These are phyloP conservation scores for Drosophila neonasuta DNA, from an alignment of 2,888 invertebrate species.

Conservation along the genomic window DNA sequence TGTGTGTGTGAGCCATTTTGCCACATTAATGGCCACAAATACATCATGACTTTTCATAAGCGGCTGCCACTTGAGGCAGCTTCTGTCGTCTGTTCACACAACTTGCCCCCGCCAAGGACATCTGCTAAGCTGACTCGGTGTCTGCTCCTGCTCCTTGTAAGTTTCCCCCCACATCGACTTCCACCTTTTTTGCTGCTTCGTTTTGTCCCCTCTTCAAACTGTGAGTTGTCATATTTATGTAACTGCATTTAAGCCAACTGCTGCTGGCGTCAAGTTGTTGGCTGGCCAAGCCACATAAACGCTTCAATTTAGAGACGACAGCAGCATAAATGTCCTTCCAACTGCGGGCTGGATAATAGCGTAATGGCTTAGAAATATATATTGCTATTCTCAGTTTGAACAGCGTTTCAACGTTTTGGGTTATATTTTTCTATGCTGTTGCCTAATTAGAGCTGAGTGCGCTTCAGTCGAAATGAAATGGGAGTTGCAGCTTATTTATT, in stretches of 20 bases:
- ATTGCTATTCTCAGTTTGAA: slow-evolving; percentile 15
- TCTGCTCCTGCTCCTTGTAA: slow-evolving; percentile 5
- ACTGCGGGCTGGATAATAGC: slow-evolving; percentile 23
- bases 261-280: slow-evolving; percentile 3
- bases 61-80: slow-evolving; percentile 64
- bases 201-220: slow-evolving; percentile 39
- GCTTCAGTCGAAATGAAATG: background rate
- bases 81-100: slow-evolving; percentile 27
- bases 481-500: background rate
- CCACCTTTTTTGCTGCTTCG: background rate
- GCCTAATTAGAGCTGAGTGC: slow-evolving; percentile 14
- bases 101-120: slow-evolving; percentile 53
- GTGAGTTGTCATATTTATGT: slow-evolving; percentile 72
- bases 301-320: slow-evolving; percentile 56
- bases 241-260: slow-evolving; percentile 65
- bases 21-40: slow-evolving; percentile 74
- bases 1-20: slow-evolving; percentile 57
- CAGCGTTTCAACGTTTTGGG: slow-evolving; percentile 1
- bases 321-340: slow-evolving; percentile 43
- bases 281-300: slow-evolving; percentile 34
- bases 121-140: slow-evolving; percentile 30
- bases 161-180: background rate
- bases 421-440: background rate
- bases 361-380: slow-evolving; percentile 34
- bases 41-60: slow-evolving; percentile 75